Percentiles rank a stretch among this genome's conserved stretches.
Conservation (phyloP, 2,888 invertebrate species). For the Onchidella celtica region DNA sequence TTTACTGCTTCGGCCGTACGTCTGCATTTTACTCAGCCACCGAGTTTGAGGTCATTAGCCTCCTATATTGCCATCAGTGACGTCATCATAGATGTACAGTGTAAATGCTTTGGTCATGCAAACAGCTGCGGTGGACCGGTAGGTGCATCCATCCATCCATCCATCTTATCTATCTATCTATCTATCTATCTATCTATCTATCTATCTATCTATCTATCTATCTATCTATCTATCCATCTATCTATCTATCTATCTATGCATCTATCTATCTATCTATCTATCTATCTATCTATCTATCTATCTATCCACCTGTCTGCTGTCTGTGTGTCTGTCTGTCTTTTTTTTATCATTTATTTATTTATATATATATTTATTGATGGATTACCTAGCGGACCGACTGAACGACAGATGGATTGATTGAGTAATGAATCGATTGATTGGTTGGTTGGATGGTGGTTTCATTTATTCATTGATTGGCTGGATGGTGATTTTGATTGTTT, state of each 20-base stretch:
- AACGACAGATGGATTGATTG: no score
- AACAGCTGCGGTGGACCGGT: constrained; percentile 37
- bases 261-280: neutral
- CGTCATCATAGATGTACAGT: constrained; percentile 20
- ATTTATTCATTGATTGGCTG: no score
- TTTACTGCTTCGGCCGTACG: constrained; percentile 27
- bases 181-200: neutral
- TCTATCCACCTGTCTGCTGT: neutral
- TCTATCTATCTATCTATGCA: neutral
- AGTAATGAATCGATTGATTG: no score
- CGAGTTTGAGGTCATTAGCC: neutral
- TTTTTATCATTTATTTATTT: no score
- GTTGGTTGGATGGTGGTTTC: no score
- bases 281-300: neutral
- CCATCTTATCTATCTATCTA: neutral
- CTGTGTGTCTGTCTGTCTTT: no score
- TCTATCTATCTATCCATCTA: neutral
- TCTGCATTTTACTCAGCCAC: constrained; percentile 1
- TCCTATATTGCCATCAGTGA: constrained; percentile 37
- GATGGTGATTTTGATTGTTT: no score
- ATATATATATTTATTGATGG: no score
- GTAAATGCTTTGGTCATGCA: constrained; percentile 40
- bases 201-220: neutral
- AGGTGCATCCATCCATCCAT: neutral
- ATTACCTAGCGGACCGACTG: no score